Base-by-base conservation (phyloP, 2,888 invertebrate genomes). In the Emmelina monodactyla region DNA sequence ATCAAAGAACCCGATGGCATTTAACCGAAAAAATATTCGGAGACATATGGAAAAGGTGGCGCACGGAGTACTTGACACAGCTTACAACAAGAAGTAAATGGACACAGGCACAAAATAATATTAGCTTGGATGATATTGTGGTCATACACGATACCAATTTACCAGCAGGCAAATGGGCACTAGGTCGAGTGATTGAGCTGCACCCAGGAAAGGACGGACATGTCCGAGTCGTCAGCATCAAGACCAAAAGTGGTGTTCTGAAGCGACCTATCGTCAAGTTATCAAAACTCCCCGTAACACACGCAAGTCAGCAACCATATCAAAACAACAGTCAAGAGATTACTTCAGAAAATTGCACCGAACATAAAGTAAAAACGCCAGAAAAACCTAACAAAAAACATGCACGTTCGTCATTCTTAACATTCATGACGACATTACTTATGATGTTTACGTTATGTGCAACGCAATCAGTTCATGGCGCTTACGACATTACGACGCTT, bases 81-180 rank as follows among this genome's bases (percentile, higher is more conserved):
- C n/a, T 25, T 9, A 25, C 4, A n/a, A 11, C 25, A 28, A 16
- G 13, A 22, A 28, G 9, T 9, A 22, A 14, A 10, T 34, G 22
- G 15, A 29, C 9, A 9, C 14, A 28, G 14, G 9, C 16, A 31
- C 22, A 22, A 14, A 30, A 25, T 25, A 37, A 28, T 33, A 22
- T 28, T 14, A 33, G n/a, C 10, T 13, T 14, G 11, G 16, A 16
- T 10, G 22, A n/a, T 5, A 16, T 25, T 3, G 25, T 25, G 4
- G 11, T 25, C n/a, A 25, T 25, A 7, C 9, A 25, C n/a, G 25
- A 25, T 3, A 11, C n/a, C 3, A 25, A 25, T 10, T 11, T 25
- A n/a, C 25, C 25, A 7, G 25, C 25, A 25, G 25, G n/a, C 9
- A 25, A 4, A 10, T 7, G 25, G 25, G 25, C 25, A 4, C 25